phyloP scores from a whole-genome alignment of 2,113 vertebrate genomes.

The Oenanthe melanoleuca region DNA sequence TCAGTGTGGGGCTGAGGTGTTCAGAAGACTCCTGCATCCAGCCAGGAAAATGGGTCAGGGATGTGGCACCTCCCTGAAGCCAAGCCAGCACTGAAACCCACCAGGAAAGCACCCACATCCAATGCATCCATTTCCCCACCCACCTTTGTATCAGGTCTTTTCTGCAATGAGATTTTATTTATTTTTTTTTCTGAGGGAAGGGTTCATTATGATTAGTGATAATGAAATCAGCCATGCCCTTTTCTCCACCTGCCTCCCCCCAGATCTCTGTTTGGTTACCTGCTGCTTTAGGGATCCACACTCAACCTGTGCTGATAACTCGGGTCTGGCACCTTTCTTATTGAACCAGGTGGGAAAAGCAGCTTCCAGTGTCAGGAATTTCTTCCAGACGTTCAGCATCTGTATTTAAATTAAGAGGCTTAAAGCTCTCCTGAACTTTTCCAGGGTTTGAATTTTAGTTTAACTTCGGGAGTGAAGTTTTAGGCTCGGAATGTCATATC shows the following conservation, averaged over 20 bases:
- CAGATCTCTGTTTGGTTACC: slow-evolving; percentile 9
- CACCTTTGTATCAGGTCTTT: neutral
- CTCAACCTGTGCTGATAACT: slow-evolving; percentile 5
- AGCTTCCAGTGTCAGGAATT: slow-evolving; percentile 60
- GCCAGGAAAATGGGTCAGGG: neutral
- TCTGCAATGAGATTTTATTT: neutral
- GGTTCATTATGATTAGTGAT: neutral
- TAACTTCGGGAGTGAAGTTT: neutral
- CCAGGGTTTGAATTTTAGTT: slow-evolving; percentile 36
- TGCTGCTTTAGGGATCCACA: neutral
- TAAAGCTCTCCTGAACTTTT: slow-evolving; percentile 40
- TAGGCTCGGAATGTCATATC: neutral
- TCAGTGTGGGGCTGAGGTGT: neutral
- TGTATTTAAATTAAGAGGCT: slow-evolving; percentile 68
- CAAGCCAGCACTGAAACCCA: neutral
- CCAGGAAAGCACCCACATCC: neutral
- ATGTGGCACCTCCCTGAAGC: neutral
- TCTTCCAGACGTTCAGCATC: slow-evolving; percentile 48
- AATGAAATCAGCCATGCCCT: slow-evolving; percentile 21
- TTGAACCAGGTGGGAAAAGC: slow-evolving; percentile 36
- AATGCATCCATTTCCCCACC: neutral
- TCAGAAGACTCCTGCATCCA: neutral
- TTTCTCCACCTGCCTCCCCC: neutral
- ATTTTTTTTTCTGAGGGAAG: neutral
- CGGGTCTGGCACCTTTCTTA: neutral